These are phyloP conservation scores for Aptenodytes forsteri DNA, from an alignment of 2,113 vertebrate genomes.

Conservation along the genomic window DNA sequence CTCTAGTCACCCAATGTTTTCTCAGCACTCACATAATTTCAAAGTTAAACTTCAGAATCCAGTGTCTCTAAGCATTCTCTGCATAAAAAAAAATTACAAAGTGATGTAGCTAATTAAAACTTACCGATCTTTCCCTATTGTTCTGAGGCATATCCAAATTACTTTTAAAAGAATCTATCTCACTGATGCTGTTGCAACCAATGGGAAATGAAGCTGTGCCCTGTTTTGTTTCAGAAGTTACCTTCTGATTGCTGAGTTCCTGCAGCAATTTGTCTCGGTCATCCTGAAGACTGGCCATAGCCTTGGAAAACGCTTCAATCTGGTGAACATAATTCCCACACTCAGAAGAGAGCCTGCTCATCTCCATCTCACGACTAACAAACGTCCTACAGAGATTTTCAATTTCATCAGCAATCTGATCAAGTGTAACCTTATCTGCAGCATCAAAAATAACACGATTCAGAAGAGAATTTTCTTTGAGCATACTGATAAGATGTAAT, in stretches of 20 bases:
- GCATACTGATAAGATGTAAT: constrained; percentile 2
- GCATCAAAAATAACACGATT: constrained; percentile 34
- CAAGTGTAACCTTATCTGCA: constrained; percentile 58
- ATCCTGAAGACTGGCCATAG: constrained; percentile 88
- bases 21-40: neutral
- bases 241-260: constrained; percentile 73
- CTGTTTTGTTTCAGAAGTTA: constrained; percentile 67
- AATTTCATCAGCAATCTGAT: constrained; percentile 67
- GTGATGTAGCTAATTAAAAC: neutral
- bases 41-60: neutral
- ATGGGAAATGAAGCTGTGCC: constrained; percentile 48
- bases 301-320: constrained; percentile 83
- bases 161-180: constrained; percentile 52
- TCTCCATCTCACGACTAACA: constrained; percentile 69
- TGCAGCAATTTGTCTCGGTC: constrained; percentile 84
- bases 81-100: neutral
- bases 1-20: neutral
- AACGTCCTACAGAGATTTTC: constrained; percentile 70
- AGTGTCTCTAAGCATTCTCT: neutral
- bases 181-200: constrained; percentile 7
- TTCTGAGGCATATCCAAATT: constrained; percentile 35
- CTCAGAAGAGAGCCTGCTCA: constrained; percentile 70
- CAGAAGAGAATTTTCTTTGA: constrained; percentile 72
- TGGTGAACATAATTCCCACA: constrained; percentile 72
- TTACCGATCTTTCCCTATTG: constrained; percentile 71